Conservation (phyloP, 1,140 invertebrate genomes). For the Mercenaria mercenaria region DNA sequence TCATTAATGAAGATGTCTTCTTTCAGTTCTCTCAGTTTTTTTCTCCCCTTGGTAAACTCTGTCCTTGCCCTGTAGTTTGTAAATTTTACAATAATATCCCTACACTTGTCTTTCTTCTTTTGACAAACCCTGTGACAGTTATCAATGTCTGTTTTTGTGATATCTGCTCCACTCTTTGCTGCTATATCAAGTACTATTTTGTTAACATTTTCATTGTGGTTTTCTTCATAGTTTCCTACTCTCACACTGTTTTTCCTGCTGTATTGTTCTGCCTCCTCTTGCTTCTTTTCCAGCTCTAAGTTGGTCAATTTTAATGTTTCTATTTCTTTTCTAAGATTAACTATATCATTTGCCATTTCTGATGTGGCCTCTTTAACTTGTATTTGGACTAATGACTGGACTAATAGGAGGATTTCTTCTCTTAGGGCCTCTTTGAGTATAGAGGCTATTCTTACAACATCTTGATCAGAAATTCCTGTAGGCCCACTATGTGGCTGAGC, state of each 20-base stretch:
- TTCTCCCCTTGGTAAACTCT: background rate
- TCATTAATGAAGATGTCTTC: background rate
- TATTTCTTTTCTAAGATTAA: background rate
- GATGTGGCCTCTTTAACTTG: background rate
- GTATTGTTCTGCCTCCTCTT: background rate
- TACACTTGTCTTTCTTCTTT: background rate
- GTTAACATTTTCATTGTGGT: background rate
- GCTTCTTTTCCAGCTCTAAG: background rate
- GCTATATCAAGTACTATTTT: background rate
- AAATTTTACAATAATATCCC: constrained; percentile 3
- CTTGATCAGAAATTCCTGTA: background rate
- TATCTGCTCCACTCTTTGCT: background rate
- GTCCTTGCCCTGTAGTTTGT: background rate
- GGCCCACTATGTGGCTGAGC: background rate
- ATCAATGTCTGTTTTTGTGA: background rate
- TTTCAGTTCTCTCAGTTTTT: background rate
- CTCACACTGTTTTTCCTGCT: background rate
- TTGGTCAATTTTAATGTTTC: background rate
- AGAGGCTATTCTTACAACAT: background rate
- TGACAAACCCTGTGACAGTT: background rate
- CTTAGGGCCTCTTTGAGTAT: background rate
- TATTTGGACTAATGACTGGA: no score
- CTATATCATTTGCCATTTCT: background rate
- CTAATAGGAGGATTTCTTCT: background rate
- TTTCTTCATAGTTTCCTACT: background rate